Percentiles rank a stretch among this genome's conserved stretches.
Conservation (phyloP, 37 sponge, comb jelly and placozoan genomes). For the Lycopodina hypogea region DNA sequence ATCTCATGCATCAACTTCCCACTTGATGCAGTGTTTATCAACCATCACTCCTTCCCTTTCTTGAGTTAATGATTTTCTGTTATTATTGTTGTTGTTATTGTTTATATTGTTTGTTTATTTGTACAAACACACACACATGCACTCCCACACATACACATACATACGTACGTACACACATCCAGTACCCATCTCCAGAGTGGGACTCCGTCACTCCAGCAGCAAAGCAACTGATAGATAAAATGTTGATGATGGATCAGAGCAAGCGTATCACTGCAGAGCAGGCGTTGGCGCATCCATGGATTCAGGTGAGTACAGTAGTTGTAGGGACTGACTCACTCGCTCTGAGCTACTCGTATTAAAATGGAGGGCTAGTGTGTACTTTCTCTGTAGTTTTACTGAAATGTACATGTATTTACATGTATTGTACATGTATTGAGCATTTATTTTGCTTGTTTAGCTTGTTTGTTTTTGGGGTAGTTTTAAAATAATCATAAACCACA, state of each 20-base stretch:
- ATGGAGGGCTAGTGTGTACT: neutral
- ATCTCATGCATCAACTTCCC: too few species aligned
- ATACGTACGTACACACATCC: neutral
- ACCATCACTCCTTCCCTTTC: neutral
- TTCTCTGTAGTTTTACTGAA: too few species aligned
- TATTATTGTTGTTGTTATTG: neutral
- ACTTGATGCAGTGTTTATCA: too few species aligned
- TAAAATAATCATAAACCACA: too few species aligned
- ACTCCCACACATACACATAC: neutral
- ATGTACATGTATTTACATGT: neutral
- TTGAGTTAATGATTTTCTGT: neutral
- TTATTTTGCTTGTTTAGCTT: too few species aligned
- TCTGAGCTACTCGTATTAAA: neutral
- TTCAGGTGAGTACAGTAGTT: slow-evolving; percentile 28
- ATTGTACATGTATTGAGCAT: too few species aligned
- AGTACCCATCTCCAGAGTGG: slow-evolving; percentile 96
- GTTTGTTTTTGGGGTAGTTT: too few species aligned
- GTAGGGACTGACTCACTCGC: slow-evolving; percentile 14
- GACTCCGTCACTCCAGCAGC: slow-evolving; percentile 87
- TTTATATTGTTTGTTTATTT: too few species aligned
- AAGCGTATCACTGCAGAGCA: slow-evolving; percentile 80
- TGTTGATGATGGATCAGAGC: slow-evolving; percentile 56
- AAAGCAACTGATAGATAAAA: slow-evolving; percentile 74
- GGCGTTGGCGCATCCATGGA: slow-evolving; percentile 85
- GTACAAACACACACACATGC: neutral